Base-by-base conservation (phyloP, 2,113 vertebrate genomes). In the Orientallactaga bullata region DNA sequence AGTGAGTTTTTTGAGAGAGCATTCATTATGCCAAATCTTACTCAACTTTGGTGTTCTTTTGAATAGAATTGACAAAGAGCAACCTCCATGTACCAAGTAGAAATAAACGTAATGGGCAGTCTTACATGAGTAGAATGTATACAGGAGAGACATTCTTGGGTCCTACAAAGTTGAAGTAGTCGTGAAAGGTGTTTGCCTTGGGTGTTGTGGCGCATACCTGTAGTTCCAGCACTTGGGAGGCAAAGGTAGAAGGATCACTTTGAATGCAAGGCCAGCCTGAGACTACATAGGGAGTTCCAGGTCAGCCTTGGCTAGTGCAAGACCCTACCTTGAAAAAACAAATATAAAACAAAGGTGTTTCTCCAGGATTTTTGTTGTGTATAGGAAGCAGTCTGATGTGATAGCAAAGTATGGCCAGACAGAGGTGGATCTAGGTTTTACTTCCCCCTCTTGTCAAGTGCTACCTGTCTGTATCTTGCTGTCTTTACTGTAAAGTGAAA, bases 31-130 rank as follows among this genome's bases (percentile, higher is more conserved):
- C 15, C 39, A 15, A 87, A 76, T 88, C 86, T 42, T 86, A 6
- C 47, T 66, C 9, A 86, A 35, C 32, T 61, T 4, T 66, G 21
- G 24, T 93, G 20, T 85, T 86, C 73, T 90, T 91, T 92, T 80
- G 26, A 90, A 74, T 85, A 83, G 20, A 73, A 84, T 63, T 73
- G 13, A 91, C n/a, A 87, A 71, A 86, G 82, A 71, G 23, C 32
- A 86, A 79, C 7, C 42, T 91, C 28, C 23, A 83, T 35, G 78
- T 89, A 60, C 74, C 93, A 89, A 83, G 16, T 82, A 88, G 74
- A 91, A 92, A 66, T 61, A 72, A 83, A 55, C 76, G 28, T 77
- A 88, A 88, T 86, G 74, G 82, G 76, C 82, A 18, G 17, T 93
- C 93, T 66, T 28, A n/a, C 10, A 21, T 88, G 35, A 18, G 8